phyloP scores from a whole-genome alignment of 2,888 invertebrate species.

The Sthenelais limicola region DNA sequence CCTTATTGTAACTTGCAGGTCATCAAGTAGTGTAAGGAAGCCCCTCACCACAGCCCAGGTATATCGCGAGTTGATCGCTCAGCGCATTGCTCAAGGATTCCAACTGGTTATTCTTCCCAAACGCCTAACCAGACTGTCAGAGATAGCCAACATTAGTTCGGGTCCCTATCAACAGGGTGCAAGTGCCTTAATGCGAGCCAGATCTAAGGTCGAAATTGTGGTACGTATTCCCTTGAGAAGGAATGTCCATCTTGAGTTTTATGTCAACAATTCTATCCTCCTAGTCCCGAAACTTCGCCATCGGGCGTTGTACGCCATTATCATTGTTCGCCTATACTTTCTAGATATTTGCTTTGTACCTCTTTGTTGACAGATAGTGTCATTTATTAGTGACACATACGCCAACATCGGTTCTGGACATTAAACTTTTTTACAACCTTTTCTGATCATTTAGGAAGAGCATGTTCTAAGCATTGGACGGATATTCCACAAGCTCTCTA shows the following conservation, averaged over 20 bases:
- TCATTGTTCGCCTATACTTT: no score
- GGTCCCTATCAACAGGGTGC: slow-evolving; percentile 10
- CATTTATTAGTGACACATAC: no score
- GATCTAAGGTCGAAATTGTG: slow-evolving; percentile 19
- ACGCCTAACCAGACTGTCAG: slow-evolving; percentile 1
- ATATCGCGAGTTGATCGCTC: slow-evolving; percentile 95
- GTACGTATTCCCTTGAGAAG: slow-evolving; percentile 28
- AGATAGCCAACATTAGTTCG: background rate
- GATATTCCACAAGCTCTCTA: slow-evolving; percentile 92
- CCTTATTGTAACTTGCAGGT: no score
- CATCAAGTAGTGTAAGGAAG: slow-evolving; percentile 48
- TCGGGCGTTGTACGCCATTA: no score
- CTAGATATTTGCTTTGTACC: no score
- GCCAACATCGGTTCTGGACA: no score
- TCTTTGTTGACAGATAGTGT: no score
- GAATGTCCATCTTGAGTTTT: background rate
- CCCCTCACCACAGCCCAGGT: slow-evolving; percentile 77
- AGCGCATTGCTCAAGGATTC: slow-evolving; percentile 82
- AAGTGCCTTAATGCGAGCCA: slow-evolving; percentile 17
- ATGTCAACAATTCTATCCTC: no score
- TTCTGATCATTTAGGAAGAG: no score
- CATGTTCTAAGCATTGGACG: slow-evolving; percentile 93
- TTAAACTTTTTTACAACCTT: no score
- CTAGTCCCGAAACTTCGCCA: no score
- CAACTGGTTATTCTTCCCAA: slow-evolving; percentile 61